Conservation (phyloP, 2,113 vertebrate species). For the Phrynocephalus versicolor region DNA sequence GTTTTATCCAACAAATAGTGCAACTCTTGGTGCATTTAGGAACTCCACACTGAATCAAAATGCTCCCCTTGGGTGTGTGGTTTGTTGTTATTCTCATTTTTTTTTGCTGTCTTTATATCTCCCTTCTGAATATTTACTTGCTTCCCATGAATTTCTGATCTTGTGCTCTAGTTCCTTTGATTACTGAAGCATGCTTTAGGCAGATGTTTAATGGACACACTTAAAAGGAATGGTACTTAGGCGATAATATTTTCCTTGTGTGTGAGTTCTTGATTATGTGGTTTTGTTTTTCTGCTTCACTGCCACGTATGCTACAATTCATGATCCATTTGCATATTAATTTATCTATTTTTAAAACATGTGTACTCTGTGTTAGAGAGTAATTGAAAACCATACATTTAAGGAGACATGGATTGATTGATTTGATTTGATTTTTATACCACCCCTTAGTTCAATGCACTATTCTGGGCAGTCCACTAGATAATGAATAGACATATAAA, state of each 20-base stretch:
- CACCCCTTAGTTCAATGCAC: no score
- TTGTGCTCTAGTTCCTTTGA: slow-evolving; percentile 6
- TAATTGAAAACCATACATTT: not conserved
- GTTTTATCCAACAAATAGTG: slow-evolving; percentile 8
- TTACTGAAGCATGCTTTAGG: not conserved
- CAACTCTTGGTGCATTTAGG: not conserved
- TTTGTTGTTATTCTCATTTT: slow-evolving; percentile 26
- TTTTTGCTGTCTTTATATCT: not conserved
- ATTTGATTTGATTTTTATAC: no score
- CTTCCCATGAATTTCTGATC: slow-evolving; percentile 17
- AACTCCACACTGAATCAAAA: slow-evolving; percentile 9
- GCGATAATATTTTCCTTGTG: not conserved
- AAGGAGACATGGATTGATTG: no score
- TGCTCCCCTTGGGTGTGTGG: slow-evolving; percentile 3
- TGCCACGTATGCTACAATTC: not conserved
- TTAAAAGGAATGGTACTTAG: not conserved
- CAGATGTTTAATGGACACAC: not conserved
- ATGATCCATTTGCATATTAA: not conserved
- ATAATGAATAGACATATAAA: no score
- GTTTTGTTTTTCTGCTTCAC: not conserved
- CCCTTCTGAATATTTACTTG: slow-evolving; percentile 12
- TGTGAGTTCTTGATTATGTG: not conserved
- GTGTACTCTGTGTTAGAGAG: not conserved
- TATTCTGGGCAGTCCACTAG: no score
- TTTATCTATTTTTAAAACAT: not conserved